Evolutionary conservation across 2,113 vertebrate genomes (phyloP), one percentile per base, ranked within the genome.

Genomic region (Antigone vipio): DNA sequence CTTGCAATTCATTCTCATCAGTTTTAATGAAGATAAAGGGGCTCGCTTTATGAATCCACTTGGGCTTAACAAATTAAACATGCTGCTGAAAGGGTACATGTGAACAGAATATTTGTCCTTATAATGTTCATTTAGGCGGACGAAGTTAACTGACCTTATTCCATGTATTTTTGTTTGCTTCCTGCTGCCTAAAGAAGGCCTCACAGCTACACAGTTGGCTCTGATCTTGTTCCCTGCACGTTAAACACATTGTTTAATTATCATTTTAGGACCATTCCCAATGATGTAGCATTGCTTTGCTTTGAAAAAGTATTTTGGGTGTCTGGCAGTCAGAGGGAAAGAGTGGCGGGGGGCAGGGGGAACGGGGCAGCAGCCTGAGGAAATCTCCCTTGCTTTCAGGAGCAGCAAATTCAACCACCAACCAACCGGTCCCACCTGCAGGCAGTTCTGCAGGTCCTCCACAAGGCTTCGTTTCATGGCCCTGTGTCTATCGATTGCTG

Each of bases 11-110:
- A 96, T 97, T 96, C 92, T 98, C 89, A 89, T 96, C 11, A 47
- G 67, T 66, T 93, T 95, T 97, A 97, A 98, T 97, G 97, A 98
- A 98, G 97, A 98, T 96, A 96, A 97, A 98, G 93, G 60, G 77
- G n/a, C 73, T 97, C 81, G 89, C 85, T 97, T 98, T 97, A 95
- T 88, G 75, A 95, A 95, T 96, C 89, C 93, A 87, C 91, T 97
- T 98, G 93, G 88, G 96, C 96, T 95, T 95, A 96, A 92, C 97
- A 96, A 97, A 98, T 98, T 97, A 96, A 97, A 96, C 89, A 89
- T 71, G 74, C 93, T 97, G 59, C 94, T 29, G 68, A 95, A 94
- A 94, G 71, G 71, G 72, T 94, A 72, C 73, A 64, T 95, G 91
- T 53, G 86, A 96, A 81, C 79, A 87, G 96, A 97, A 94, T 97